Base-by-base conservation (phyloP, 2,113 vertebrate genomes). In the Malurus cyaneus region DNA sequence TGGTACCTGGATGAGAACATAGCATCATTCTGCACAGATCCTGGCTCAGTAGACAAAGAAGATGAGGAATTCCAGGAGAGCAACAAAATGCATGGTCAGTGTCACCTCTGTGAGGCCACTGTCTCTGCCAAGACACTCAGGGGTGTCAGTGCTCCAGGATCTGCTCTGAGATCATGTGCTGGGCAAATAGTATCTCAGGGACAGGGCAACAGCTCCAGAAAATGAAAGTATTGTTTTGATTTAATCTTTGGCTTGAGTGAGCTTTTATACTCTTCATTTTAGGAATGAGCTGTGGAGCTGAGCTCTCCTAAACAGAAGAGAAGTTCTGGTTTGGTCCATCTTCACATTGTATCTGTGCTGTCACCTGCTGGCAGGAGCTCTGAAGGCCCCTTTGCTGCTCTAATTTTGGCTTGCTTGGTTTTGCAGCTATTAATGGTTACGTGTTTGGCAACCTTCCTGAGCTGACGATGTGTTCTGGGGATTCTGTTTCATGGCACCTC, bases 371-470 rank as follows among this genome's bases (percentile, higher is more conserved):
- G 39, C 46, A 87, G 46, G 32, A 61, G 28, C 54, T 73, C 65
- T 78, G 62, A 77, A 62, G 23, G 18, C 56, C 5, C 25, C 26
- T 87, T 52, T 69, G 70, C 47, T 96, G 25, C 80, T 80, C 91
- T 90, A 56, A 46, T 86, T 93, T 62, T 94, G 49, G 3, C 67
- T 96, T 96, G 57, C 29, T 94, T 96, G 31, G 11, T 94, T 97
- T 96, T 97, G 64, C 93, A 98, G 98, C 98, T 89, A 98, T 98
- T 91, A 98, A 98, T 65, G 98, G 98, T 28, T 98, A 97, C n/a
- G 81, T 98, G 62, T 98, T 98, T 97, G 98, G 98, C 49, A 98
- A 98, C 82, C 96, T 98, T 41, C 98, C 98, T 31, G 97, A 94
- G 5, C 8, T 98, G 88, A 97, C 32, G 1, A 98, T 98, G 98